These are phyloP conservation scores for Dreissena rostriformis DNA, from an alignment of 1,140 invertebrate genomes.

Conservation along the genomic window DNA sequence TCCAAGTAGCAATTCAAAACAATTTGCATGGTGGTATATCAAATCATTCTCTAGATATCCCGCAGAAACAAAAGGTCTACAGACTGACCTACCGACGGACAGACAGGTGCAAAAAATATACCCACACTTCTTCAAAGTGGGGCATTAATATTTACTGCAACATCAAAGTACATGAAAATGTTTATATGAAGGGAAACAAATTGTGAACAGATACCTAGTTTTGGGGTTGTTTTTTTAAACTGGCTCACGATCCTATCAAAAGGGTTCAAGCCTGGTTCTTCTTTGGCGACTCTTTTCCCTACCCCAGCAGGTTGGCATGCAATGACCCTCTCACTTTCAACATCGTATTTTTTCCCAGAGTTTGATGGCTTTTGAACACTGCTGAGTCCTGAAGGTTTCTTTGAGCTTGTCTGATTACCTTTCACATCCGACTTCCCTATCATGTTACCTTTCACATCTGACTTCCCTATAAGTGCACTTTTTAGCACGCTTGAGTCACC, in stretches of 20 bases:
- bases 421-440: conserved; percentile 3
- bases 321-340: conserved; percentile 22
- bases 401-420: conserved; percentile 16
- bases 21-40: no score
- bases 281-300: neutral
- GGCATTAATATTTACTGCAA: no score
- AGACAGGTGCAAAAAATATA: no score
- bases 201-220: conserved; percentile 37
- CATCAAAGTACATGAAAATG: no score
- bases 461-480: conserved; percentile 34
- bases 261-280: conserved; percentile 25
- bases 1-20: no score
- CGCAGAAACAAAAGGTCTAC: no score
- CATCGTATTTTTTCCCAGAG: neutral
- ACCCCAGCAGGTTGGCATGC: conserved; percentile 11
- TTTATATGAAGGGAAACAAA: neutral
- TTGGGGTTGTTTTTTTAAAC: conserved; percentile 48
- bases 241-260: conserved; percentile 46
- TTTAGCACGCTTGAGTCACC: conserved; percentile 50
- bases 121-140: no score
- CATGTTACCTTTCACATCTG: neutral
- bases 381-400: neutral
- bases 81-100: no score
- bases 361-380: no score
- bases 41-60: no score